A percentile compares a stretch with the other conserved stretches of the same genome.
phyloP scores from a whole-genome alignment of 2,113 vertebrate species.

The Strix uralensis region DNA sequence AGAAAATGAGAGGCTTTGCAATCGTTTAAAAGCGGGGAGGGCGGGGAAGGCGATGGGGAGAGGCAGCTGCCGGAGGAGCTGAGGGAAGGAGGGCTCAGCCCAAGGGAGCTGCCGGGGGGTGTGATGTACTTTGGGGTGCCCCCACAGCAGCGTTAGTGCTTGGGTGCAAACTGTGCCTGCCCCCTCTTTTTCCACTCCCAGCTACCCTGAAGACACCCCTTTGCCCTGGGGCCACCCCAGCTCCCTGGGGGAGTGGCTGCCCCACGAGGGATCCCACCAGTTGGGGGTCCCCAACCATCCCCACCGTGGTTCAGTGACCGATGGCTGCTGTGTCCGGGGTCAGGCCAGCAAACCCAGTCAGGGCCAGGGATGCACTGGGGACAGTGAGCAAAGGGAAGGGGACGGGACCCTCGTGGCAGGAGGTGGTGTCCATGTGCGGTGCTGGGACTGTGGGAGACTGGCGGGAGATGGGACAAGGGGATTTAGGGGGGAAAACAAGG shows the following conservation, averaged over 20 bases:
- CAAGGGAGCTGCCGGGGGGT: not conserved
- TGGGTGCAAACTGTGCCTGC: not conserved
- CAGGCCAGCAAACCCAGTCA: not conserved
- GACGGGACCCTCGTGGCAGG: too few species aligned
- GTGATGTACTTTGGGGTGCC: not conserved
- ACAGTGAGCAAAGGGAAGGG: not conserved
- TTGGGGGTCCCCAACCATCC: not conserved
- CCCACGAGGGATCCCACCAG: accelerated
- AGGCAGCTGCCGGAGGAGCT: not conserved
- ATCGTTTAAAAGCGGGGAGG: not conserved
- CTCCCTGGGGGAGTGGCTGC: not conserved
- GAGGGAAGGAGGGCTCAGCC: not conserved
- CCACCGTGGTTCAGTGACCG: accelerated
- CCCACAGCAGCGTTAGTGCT: not conserved
- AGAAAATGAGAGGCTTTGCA: not conserved
- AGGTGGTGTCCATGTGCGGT: accelerated
- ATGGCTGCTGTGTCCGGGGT: accelerated
- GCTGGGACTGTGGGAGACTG: not conserved
- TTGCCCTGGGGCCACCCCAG: not conserved
- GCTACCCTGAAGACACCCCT: not conserved
- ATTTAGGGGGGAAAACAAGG: not conserved
- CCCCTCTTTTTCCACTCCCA: not conserved
- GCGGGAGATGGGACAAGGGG: not conserved
- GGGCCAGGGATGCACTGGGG: not conserved
- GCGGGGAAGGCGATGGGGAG: not conserved